Evolutionary conservation across 2,113 vertebrate genomes (phyloP).

Genomic region (Rhinoptilus africanus): DNA sequence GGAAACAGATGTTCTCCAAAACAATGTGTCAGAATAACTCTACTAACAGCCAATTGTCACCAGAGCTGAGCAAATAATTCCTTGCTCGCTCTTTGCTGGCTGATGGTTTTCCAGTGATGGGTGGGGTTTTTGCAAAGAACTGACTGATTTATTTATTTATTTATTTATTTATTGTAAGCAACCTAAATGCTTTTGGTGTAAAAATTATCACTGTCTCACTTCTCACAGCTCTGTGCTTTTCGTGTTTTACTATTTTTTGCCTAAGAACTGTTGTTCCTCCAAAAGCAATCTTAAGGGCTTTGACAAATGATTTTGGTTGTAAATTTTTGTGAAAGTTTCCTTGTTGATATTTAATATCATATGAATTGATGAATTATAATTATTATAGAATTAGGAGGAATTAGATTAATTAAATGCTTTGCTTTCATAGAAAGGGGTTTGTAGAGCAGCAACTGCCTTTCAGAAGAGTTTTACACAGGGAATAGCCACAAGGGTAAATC

Average conservation of each 20-base stretch:
- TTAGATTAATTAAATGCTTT: background rate
- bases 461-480: background rate
- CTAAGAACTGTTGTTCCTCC: background rate
- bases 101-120: background rate
- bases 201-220: background rate
- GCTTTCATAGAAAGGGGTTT: background rate
- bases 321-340: background rate
- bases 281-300: background rate
- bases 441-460: background rate
- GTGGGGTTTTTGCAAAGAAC: background rate
- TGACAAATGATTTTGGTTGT: background rate
- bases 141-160: background rate
- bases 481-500: background rate
- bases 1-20: constrained; percentile 51
- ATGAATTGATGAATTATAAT: background rate
- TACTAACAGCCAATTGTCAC: background rate
- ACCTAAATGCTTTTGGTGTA: background rate
- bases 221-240: background rate
- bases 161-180: background rate
- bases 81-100: background rate
- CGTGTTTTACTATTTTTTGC: background rate
- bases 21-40: constrained; percentile 47
- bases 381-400: background rate
- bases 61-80: constrained; percentile 39
- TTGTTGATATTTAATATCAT: background rate